Percentiles rank a stretch among this genome's conserved stretches.
Conservation (phyloP, 1,140 invertebrate species). For the Hydropsyche tenuis region DNA sequence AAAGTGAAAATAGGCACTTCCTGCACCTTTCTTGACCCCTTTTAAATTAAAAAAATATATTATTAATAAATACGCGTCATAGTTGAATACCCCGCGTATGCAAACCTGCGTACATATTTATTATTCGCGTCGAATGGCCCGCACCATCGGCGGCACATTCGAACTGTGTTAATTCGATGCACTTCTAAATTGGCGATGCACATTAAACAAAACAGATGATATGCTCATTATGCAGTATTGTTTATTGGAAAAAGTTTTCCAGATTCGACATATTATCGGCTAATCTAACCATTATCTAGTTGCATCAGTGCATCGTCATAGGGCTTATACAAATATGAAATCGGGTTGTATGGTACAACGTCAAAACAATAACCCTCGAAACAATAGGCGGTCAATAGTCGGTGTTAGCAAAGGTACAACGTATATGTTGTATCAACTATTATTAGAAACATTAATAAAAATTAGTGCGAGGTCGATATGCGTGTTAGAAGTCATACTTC, state of each 20-base stretch:
- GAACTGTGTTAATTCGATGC: constrained; percentile 25
- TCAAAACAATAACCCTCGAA: constrained; percentile 49
- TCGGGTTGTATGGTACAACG: constrained; percentile 35
- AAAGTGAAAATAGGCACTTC: too few relatives aligned
- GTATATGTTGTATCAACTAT: too few relatives aligned
- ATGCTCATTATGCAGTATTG: too few relatives aligned
- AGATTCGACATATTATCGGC: too few relatives aligned
- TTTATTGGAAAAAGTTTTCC: too few relatives aligned
- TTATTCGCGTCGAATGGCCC: constrained; percentile 15
- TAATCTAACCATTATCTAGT: constrained; percentile 47
- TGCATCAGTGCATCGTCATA: constrained; percentile 32
- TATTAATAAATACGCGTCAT: too few relatives aligned
- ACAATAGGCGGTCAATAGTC: constrained; percentile 42
- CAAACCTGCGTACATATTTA: constrained; percentile 1
- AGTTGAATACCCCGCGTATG: neutral
- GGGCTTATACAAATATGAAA: constrained; percentile 39
- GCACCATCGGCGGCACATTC: neutral
- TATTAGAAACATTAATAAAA: too few relatives aligned
- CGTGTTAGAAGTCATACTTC: too few relatives aligned
- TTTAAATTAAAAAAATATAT: neutral
- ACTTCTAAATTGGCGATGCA: neutral
- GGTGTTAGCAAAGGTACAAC: too few relatives aligned
- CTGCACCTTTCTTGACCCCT: too few relatives aligned
- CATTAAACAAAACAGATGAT: too few relatives aligned
- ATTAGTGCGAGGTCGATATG: too few relatives aligned